Conservation (phyloP, 1,140 invertebrate genomes). For the Mizuhopecten yessoensis region DNA sequence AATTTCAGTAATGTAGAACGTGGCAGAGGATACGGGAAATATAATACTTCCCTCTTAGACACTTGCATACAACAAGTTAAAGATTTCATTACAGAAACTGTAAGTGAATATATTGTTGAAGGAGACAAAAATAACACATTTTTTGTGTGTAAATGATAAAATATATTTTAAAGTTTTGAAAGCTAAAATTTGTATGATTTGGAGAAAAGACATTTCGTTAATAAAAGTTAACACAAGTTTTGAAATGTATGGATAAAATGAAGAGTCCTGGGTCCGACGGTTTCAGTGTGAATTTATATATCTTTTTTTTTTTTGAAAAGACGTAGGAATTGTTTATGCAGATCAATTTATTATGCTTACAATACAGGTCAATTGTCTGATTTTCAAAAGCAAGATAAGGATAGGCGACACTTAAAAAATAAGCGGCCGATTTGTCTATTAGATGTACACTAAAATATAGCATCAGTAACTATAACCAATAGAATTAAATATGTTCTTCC, state of each 20-base stretch:
- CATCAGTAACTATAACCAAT: neutral
- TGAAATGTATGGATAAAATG: constrained; percentile 31
- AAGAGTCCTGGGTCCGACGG: constrained; percentile 45
- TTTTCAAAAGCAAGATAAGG: too few relatives aligned
- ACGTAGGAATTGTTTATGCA: neutral
- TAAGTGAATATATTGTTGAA: too few relatives aligned
- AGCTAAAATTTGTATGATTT: too few relatives aligned
- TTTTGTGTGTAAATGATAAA: constrained; percentile 42
- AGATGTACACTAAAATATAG: constrained; percentile 14
- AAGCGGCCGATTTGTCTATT: too few relatives aligned
- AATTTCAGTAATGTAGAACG: too few relatives aligned
- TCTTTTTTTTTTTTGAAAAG: neutral
- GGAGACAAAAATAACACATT: neutral
- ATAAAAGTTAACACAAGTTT: neutral
- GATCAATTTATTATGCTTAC: too few relatives aligned
- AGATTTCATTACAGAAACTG: constrained; percentile 10
- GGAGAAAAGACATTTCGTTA: too few relatives aligned
- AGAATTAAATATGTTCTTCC: too few relatives aligned
- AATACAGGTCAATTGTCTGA: too few relatives aligned
- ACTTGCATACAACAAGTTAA: neutral
- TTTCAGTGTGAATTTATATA: constrained; percentile 44
- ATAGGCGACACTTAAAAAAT: too few relatives aligned
- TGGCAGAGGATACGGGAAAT: neutral
- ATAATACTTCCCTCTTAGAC: neutral
- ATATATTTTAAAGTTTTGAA: constrained; percentile 41